Percentiles rank a stretch among this genome's conserved stretches.
These are phyloP conservation scores for Hypocryptadius cinnamomeus DNA, from an alignment of 2,113 vertebrate genomes.

Conservation along the genomic window DNA sequence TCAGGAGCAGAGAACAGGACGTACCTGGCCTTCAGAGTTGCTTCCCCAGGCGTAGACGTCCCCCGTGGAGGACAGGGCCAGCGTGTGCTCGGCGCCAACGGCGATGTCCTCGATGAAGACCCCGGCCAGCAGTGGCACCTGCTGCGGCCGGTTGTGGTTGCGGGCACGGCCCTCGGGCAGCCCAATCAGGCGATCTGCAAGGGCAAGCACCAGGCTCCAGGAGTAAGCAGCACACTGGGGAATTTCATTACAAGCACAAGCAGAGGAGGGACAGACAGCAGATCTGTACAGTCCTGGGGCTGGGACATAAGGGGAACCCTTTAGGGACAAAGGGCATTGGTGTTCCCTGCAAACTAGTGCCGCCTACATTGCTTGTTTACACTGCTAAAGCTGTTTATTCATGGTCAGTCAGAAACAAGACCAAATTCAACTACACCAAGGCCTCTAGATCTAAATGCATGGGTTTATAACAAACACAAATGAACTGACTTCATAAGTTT, in stretches of 20 bases:
- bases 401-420: not conserved
- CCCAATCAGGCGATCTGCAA: constrained; percentile 79
- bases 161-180: constrained; percentile 81
- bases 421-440: not conserved
- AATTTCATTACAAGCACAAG: not conserved
- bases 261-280: not conserved
- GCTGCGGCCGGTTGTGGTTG: constrained; percentile 81
- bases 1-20: not conserved
- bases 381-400: not conserved
- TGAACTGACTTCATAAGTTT: not conserved
- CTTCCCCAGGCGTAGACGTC: constrained; percentile 83
- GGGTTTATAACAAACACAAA: not conserved
- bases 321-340: not conserved
- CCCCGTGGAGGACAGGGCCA: constrained; percentile 73
- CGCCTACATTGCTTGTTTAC: not conserved
- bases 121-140: constrained; percentile 73
- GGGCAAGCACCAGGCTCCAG: not conserved
- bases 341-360: not conserved
- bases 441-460: not conserved
- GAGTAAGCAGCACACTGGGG: not conserved
- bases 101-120: constrained; percentile 79
- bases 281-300: not conserved
- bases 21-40: constrained; percentile 82
- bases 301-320: not conserved
- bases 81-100: constrained; percentile 79